phyloP scores from a whole-genome alignment of 2,888 invertebrate genomes.

The Icerya purchasi region DNA sequence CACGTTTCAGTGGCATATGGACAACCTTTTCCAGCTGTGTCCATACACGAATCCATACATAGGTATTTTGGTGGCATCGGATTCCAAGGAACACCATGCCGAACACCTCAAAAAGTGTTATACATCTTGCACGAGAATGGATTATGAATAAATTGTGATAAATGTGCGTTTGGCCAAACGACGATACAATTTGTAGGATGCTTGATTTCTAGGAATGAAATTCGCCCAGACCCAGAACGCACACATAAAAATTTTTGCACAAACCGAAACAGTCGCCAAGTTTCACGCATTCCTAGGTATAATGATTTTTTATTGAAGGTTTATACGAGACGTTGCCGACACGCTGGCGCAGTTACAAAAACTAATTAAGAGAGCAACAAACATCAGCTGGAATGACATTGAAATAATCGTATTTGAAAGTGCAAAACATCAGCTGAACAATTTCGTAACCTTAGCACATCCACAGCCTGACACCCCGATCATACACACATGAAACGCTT shows the following conservation, averaged over 20 bases:
- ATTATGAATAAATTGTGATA: background rate
- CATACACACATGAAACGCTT: background rate
- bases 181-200: background rate
- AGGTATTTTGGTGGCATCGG: background rate
- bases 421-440: background rate
- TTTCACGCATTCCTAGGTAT: background rate
- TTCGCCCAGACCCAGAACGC: background rate
- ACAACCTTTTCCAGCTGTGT: background rate
- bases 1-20: background rate
- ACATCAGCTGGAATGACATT: background rate
- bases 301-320: background rate
- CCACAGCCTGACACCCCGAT: background rate
- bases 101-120: background rate
- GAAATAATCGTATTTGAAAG: background rate
- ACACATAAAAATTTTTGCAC: too few relatives aligned
- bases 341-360: background rate
- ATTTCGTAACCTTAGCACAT: background rate
- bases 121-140: background rate
- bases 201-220: background rate
- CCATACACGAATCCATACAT: background rate
- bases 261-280: background rate
- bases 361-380: background rate
- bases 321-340: slow-evolving; percentile 1
- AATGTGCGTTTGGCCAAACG: background rate
- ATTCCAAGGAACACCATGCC: background rate